Evolutionary conservation across 2,113 vertebrate genomes (phyloP).

Genomic region (Archocentrus centrarchus): DNA sequence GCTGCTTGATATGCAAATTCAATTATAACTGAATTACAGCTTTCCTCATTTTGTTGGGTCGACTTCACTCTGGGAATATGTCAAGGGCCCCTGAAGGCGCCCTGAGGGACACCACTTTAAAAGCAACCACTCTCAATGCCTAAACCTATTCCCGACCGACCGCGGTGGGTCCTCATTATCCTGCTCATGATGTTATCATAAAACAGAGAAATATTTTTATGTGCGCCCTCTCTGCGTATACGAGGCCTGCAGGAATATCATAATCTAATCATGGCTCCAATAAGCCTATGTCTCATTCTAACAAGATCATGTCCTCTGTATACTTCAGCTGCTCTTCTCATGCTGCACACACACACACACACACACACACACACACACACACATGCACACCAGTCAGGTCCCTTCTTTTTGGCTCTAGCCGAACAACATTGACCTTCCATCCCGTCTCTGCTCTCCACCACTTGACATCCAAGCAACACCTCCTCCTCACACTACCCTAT

Average conservation of each 20-base stretch:
- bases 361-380: not conserved
- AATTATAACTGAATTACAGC: not conserved
- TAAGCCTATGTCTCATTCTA: constrained; percentile 46
- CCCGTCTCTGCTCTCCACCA: constrained; percentile 26
- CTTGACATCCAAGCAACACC: constrained; percentile 52
- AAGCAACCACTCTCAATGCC: not conserved
- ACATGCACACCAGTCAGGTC: constrained; percentile 11
- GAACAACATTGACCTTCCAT: constrained; percentile 25
- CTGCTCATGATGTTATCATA: constrained; percentile 34
- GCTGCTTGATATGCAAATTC: constrained; percentile 9
- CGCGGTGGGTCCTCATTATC: constrained; percentile 3
- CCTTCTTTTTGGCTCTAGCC: constrained; percentile 35
- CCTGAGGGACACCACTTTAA: not conserved
- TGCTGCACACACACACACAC: not conserved
- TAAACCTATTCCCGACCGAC: not conserved
- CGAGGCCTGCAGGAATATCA: constrained; percentile 54
- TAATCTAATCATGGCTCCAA: constrained; percentile 58
- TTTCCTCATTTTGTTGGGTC: not conserved
- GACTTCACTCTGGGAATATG: not conserved
- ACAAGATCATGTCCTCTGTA: constrained; percentile 50
- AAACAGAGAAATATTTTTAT: constrained; percentile 49
- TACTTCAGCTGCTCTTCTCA: constrained; percentile 26
- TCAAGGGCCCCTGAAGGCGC: not conserved
- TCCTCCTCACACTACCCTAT: constrained; percentile 22
- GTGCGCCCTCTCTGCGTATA: not conserved